phyloP scores from a whole-genome alignment of 2,888 invertebrate species.

The Unio delphinus region DNA sequence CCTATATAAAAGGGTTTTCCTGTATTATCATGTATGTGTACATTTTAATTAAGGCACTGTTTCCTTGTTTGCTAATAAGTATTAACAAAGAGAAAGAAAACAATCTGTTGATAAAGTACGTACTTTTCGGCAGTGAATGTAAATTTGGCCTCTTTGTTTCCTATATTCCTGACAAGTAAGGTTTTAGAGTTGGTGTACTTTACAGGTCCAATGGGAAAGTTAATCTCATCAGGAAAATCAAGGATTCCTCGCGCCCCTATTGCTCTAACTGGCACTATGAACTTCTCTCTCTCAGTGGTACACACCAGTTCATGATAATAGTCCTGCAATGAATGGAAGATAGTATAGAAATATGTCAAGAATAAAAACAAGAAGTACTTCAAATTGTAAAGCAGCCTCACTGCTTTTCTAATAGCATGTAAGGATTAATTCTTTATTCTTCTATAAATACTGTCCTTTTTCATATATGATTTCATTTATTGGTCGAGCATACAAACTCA shows the following conservation, averaged over 20 bases:
- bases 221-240: conserved; percentile 77
- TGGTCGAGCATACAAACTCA: no score
- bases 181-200: conserved; percentile 74
- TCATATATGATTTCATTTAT: no score
- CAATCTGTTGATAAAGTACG: conserved; percentile 23
- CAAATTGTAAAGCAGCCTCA: no score
- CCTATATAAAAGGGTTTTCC: no score
- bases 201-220: conserved; percentile 74
- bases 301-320: conserved; percentile 71
- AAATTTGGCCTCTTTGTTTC: conserved; percentile 74
- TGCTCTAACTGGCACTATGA: conserved; percentile 72
- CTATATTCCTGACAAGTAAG: conserved; percentile 76
- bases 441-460: no score
- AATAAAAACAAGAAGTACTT: no score
- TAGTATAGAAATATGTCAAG: not conserved
- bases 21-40: no score
- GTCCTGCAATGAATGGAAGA: conserved; percentile 56
- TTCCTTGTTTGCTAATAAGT: no score
- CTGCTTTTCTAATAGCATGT: no score
- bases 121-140: conserved; percentile 73
- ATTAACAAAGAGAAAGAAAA: not conserved
- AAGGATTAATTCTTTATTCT: no score
- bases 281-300: conserved; percentile 71
- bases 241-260: conserved; percentile 76
- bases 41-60: no score